Evolutionary conservation across 2,113 vertebrate genomes (phyloP), one percentile per base, ranked within the genome.

Genomic region (Nanorana parkeri): DNA sequence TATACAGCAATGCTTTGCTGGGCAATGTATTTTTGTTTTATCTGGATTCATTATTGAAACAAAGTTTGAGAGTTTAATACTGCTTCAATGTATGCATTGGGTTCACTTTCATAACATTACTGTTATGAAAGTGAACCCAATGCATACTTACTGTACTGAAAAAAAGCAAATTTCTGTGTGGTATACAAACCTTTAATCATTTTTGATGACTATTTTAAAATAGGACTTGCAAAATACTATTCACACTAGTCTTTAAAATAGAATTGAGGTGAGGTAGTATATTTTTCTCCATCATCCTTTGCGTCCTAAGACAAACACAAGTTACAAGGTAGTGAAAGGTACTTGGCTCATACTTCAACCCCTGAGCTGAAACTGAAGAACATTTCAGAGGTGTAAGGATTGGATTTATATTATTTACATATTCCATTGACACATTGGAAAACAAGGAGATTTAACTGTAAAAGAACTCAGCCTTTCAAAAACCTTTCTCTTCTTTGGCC

Each of bases 311-410:
- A 68, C 29, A 68, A 67, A 66, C 29, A 56, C 28, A 68, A 80
- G n/a, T 80, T 68, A 80, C 69, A 41, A n/a, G 32, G 32, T 80
- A 69, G 65, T 69, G 78, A 71, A 80, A 80, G 21, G 67, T 71
- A 60, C 29, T 71, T 80, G 78, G 78, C 78, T 23, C 24, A 32
- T 4, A 67, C 20, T 41, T 51, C 8, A 47, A 11, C n/a, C 15
- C 67, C 36, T 29, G 10, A 16, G 32, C 24, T 28, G 54, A 29
- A 36, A 61, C 26, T n/a, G 4, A 29, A 68, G 67, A 47, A n/a
- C n/a, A 51, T 36, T n/a, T 51, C n/a, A 78, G 66, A 80, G 78
- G 78, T 80, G 78, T 55, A 80, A 71, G 65, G 71, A 80, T 67
- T 69, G 66, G 55, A 80, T 56, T 69, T 21, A 69, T 68, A 61